Evolutionary conservation across 2,888 invertebrate genomes (phyloP), one percentile per base, ranked within the genome.

Genomic region (Synergus umbraculus): DNA sequence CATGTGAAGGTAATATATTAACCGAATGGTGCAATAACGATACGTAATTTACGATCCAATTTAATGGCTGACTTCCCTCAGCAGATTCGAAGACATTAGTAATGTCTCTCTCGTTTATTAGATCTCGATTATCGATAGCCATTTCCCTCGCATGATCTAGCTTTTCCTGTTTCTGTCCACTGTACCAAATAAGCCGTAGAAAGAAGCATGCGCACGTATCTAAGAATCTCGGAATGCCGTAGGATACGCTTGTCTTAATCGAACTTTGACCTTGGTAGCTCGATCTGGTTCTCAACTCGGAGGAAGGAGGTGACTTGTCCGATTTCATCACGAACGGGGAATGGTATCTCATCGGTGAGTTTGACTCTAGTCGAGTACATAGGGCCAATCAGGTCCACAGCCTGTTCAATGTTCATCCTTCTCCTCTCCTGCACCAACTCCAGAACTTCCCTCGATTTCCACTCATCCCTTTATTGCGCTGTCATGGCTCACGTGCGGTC

Each of bases 291-390:
- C 96, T 99, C 93, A 97, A 98, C 93, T 97, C 97, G 91, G 96
- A 97, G 92, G 95, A 95, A 88, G 98, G 98, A 87, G 99, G 99
- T 87, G 99, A 99, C 94, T 95, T 97, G 90, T 96, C 97, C 89
- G 98, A 97, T 94, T 99, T 99, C 95, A 98, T 99, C 93, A 97
- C 97, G 89, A 99, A 99, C 93, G 99, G 99, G 90, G 99, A 99
- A 94, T 99, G 99, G 99, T 98, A 98, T 94, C 95, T 99, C 92
- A 96, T 99, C 94, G 98, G 99, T 98, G 94, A 96, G 96, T 93
- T 86, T 88, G 82, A 88, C 78, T 83, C 79, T 80, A 82, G 80
- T 82, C 79, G 80, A 84, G 76, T 82, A 81, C 80, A 79, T 82
- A 78, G 80, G 77, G 77, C 79, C 79, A 80, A 79, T 80, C 73